Evolutionary conservation across 2,797 vertebrate genomes (phyloP).

Genomic region (Gallinago solitaria): DNA sequence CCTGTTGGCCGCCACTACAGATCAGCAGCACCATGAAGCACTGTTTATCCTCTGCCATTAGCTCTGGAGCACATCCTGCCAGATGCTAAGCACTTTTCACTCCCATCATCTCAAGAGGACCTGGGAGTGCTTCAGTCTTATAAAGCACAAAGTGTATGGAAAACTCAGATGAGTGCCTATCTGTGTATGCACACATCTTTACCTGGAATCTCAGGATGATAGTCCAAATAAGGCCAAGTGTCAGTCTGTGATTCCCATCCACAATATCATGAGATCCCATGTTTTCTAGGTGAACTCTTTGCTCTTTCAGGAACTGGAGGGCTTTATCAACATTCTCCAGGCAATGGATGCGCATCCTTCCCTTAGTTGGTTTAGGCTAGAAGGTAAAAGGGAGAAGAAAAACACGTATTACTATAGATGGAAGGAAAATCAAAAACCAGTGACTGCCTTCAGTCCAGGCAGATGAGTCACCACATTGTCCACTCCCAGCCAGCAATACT

Average conservation of each 20-base stretch:
- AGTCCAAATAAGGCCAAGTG: conserved; percentile 96
- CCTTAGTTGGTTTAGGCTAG: conserved; percentile 88
- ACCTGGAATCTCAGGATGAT: conserved; percentile 96
- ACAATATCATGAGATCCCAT: conserved; percentile 99
- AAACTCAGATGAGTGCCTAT: fast-evolving
- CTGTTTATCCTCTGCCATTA: background rate
- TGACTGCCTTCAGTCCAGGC: background rate
- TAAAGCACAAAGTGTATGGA: background rate
- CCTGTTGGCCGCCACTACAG: background rate
- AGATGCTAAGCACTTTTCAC: background rate
- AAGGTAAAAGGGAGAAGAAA: background rate
- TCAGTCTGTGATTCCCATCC: conserved; percentile 96
- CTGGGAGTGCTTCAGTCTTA: background rate
- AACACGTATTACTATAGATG: background rate
- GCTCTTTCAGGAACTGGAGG: conserved; percentile 97
- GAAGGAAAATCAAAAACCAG: background rate
- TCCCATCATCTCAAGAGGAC: background rate
- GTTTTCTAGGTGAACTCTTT: conserved; percentile 96
- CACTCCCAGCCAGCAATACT: background rate
- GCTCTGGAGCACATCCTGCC: background rate
- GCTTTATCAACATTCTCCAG: conserved; percentile 88
- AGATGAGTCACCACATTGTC: background rate
- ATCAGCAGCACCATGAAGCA: background rate
- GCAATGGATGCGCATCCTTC: conserved; percentile 91
- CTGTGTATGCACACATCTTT: background rate